These are phyloP conservation scores for Tragelaphus imberbis DNA, from an alignment of 2,113 vertebrate species.

Conservation along the genomic window DNA sequence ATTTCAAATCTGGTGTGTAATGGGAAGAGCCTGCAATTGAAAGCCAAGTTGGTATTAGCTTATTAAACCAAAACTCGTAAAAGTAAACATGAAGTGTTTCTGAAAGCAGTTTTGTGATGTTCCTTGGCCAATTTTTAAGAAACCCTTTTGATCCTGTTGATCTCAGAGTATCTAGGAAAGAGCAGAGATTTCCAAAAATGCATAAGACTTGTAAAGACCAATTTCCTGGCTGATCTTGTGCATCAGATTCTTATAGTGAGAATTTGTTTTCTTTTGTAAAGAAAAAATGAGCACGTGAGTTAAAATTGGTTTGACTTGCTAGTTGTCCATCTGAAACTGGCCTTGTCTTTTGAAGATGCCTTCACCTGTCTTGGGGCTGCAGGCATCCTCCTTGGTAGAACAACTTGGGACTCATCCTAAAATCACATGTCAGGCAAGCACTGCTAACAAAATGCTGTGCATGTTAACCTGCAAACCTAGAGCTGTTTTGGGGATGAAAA, in stretches of 20 bases:
- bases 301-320: background rate
- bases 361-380: fast-evolving
- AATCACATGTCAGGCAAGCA: too few species aligned
- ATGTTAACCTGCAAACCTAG: background rate
- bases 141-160: fast-evolving
- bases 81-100: background rate
- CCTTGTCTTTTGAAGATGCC: fast-evolving
- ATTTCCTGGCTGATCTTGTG: background rate
- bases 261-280: background rate
- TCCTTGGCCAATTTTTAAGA: background rate
- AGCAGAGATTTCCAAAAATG: background rate
- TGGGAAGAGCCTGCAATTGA: background rate
- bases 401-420: background rate
- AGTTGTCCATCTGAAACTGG: fast-evolving
- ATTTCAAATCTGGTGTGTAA: too few species aligned
- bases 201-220: background rate
- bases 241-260: background rate
- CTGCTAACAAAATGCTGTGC: background rate
- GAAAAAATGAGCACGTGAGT: background rate
- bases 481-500: fast-evolving
- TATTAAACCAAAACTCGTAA: fast-evolving
- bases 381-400: fast-evolving
- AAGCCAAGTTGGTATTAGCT: too few species aligned
- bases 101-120: background rate
- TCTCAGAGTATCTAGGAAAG: background rate